Percentiles rank a stretch among this genome's conserved stretches.
These are phyloP conservation scores for Agonopterix subpropinquella DNA, from an alignment of 2,888 invertebrate genomes.

Conservation along the genomic window DNA sequence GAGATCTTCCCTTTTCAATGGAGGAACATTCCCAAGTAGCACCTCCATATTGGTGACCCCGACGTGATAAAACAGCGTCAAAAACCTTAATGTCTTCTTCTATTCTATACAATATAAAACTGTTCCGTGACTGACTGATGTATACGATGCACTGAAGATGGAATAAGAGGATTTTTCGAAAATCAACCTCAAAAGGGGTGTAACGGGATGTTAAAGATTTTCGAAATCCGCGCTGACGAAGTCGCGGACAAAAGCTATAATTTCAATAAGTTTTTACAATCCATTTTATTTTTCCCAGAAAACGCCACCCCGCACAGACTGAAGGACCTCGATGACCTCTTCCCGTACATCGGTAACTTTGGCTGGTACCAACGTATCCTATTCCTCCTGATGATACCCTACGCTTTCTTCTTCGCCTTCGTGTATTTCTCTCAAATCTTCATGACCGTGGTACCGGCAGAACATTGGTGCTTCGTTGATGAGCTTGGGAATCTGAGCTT, in stretches of 20 bases:
- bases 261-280: background rate
- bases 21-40: no score
- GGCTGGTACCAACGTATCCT: slow-evolving; percentile 65
- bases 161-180: no score
- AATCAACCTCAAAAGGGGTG: no score
- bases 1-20: no score
- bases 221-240: background rate
- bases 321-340: slow-evolving; percentile 58
- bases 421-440: slow-evolving; percentile 67
- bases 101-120: no score
- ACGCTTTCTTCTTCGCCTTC: slow-evolving; percentile 64
- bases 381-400: slow-evolving; percentile 64
- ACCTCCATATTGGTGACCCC: no score
- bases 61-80: no score
- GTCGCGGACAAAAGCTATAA: background rate
- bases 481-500: slow-evolving; percentile 42
- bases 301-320: slow-evolving; percentile 23
- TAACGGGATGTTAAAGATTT: no score
- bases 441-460: slow-evolving; percentile 57
- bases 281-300: slow-evolving; percentile 13
- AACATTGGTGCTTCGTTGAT: slow-evolving; percentile 56
- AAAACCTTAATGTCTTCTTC: no score
- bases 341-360: slow-evolving; percentile 57
- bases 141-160: no score
- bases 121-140: no score